Evolutionary conservation across 2,888 invertebrate genomes (phyloP).

Genomic region (Nomada ferruginata): DNA sequence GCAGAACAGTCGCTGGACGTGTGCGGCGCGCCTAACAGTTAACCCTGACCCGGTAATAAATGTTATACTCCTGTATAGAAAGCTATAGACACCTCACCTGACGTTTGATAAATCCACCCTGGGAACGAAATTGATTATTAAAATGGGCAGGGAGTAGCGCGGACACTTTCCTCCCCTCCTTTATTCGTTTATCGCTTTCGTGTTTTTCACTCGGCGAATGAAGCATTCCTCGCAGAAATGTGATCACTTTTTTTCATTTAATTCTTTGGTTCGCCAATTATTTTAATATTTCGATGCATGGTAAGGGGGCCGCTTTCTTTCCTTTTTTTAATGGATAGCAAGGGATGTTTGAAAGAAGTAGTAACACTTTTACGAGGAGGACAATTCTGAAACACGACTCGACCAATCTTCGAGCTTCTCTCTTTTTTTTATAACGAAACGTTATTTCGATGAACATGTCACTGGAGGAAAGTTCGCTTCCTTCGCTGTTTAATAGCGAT

Average conservation of each 20-base stretch:
- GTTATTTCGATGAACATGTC: slow-evolving; percentile 34
- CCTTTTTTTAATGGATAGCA: not conserved
- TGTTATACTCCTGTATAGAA: slow-evolving; percentile 70
- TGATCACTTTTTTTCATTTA: too few relatives aligned
- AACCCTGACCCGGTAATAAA: slow-evolving; percentile 83
- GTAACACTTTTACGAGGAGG: not conserved
- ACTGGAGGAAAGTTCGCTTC: slow-evolving; percentile 2
- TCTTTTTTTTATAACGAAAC: slow-evolving; percentile 12
- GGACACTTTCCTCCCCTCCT: not conserved
- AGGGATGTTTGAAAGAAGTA: too few relatives aligned
- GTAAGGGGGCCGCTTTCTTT: not conserved
- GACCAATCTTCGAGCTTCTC: slow-evolving; percentile 28
- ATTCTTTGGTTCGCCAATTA: too few relatives aligned
- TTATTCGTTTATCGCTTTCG: too few relatives aligned
- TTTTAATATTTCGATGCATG: not conserved
- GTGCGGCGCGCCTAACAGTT: slow-evolving; percentile 80
- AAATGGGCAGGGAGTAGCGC: not conserved
- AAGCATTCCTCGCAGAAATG: too few relatives aligned
- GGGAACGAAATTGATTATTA: not conserved
- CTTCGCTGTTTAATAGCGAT: slow-evolving; percentile 53
- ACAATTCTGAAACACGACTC: slow-evolving; percentile 23
- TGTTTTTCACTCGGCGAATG: too few relatives aligned
- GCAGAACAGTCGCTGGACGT: slow-evolving; percentile 72
- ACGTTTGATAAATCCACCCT: slow-evolving; percentile 61
- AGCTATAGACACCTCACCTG: slow-evolving; percentile 65